Evolutionary conservation across 2,888 invertebrate species (phyloP).

Genomic region (Marasmarcha lunaedactyla): DNA sequence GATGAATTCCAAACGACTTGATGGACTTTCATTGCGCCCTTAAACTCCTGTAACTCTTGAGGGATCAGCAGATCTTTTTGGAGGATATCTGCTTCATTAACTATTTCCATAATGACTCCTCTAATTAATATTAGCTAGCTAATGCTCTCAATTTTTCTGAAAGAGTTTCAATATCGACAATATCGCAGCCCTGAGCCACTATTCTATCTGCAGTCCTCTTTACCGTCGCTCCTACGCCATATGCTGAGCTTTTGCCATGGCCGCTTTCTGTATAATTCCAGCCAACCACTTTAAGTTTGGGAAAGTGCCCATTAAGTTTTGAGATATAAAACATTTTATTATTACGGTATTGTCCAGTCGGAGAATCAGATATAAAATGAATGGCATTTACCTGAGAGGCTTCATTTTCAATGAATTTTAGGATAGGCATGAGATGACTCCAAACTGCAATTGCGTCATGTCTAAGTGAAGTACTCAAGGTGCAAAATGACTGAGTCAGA

Average conservation of each 20-base stretch:
- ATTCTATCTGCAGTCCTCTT: constrained; percentile 15
- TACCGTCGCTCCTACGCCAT: constrained; percentile 13
- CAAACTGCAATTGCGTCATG: constrained; percentile 9
- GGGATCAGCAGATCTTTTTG: constrained; percentile 4
- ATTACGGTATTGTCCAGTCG: constrained; percentile 8
- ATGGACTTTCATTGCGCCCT: constrained; percentile 2
- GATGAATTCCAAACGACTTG: constrained; percentile 1
- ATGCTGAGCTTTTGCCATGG: constrained; percentile 16
- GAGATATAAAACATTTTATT: constrained; percentile 5
- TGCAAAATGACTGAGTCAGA: constrained; percentile 7
- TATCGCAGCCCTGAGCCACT: constrained; percentile 9
- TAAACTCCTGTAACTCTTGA: neutral
- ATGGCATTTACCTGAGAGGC: constrained; percentile 3
- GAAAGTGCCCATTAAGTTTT: constrained; percentile 9
- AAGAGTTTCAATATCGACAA: neutral
- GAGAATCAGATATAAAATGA: constrained; percentile 8
- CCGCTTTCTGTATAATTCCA: constrained; percentile 16
- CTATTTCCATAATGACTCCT: neutral
- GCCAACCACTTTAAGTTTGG: too few relatives aligned
- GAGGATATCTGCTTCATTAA: constrained; percentile 1
- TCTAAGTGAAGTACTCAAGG: constrained; percentile 5
- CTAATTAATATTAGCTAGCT: neutral
- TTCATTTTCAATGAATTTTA: constrained; percentile 2
- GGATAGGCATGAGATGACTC: constrained; percentile 8
- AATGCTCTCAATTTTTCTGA: neutral